These are phyloP conservation scores for Scomber scombrus DNA, from an alignment of 2,113 vertebrate species.

Conservation along the genomic window DNA sequence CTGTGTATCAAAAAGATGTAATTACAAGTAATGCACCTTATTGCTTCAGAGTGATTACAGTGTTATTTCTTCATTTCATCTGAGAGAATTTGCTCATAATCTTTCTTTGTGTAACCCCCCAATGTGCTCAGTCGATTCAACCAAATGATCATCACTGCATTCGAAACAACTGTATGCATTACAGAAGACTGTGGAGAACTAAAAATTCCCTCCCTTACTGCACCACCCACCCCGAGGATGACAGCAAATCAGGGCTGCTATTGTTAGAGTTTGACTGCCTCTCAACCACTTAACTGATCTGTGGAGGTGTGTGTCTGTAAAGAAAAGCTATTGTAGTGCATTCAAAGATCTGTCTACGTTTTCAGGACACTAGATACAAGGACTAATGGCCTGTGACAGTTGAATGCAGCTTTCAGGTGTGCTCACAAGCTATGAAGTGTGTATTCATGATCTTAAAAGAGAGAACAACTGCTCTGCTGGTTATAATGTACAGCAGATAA, in stretches of 20 bases:
- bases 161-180: slow-evolving; percentile 11
- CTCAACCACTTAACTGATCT: slow-evolving; percentile 29
- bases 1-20: slow-evolving; percentile 61
- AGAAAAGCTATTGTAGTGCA: slow-evolving; percentile 6
- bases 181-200: slow-evolving; percentile 14
- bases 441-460: neutral
- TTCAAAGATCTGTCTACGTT: slow-evolving; percentile 36
- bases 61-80: slow-evolving; percentile 66
- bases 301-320: slow-evolving; percentile 18
- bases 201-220: neutral
- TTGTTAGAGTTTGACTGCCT: slow-evolving; percentile 44
- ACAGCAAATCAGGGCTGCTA: slow-evolving; percentile 27
- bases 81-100: slow-evolving; percentile 50
- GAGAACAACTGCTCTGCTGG: neutral
- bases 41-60: slow-evolving; percentile 64
- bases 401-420: slow-evolving; percentile 17
- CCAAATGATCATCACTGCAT: slow-evolving; percentile 29
- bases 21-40: slow-evolving; percentile 66
- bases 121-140: slow-evolving; percentile 33
- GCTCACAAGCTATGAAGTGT: neutral
- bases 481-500: neutral
- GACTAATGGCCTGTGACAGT: slow-evolving; percentile 27
- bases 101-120: slow-evolving; percentile 36
- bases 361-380: slow-evolving; percentile 13
- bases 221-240: slow-evolving; percentile 25